Evolutionary conservation across 1,140 invertebrate species (phyloP), one percentile per base, ranked within the genome.

Genomic region (Eulimnadia texana): DNA sequence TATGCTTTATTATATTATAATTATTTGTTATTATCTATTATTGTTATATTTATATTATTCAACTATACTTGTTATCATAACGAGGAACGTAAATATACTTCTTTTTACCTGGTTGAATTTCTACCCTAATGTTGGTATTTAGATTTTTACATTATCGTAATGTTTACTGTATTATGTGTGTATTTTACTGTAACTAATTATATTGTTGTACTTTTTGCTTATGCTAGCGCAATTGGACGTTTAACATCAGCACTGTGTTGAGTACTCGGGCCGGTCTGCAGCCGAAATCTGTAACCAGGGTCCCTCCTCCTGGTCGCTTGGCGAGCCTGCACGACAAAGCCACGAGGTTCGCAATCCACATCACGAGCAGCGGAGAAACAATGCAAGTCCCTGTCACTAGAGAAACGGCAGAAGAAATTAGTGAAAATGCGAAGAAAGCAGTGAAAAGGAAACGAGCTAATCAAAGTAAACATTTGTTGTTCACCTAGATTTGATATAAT

Each of bases 381-480:
- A 16, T 42, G 6, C 6, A 42, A 42, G 33, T 42, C 6, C 33
- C 33, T 66, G 23, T 58, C 66, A 57, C 56, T 65, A 3, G 66
- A 67, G 2, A 65, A 69, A 3, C 69, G 70, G 28, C 58, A 65
- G 0, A 58, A 70, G 19, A 58, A 64, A n/a, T n/a, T n/a, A n/a
- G 2, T 57, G 64, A 1, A 65, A 65, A 2, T 75, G 0, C 67
- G 70, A 1, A 69, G 70, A 49, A 70, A 76, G 0, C 13, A 72
- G 27, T 72, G 9, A 74, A 22, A 55, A 33, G n/a, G 63, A 66
- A 53, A 68, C 65, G n/a, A 62, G 25, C 11, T 20, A 52, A n/a
- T n/a, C n/a, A n/a, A n/a, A n/a, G n/a, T n/a, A n/a, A n/a, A n/a
- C n/a, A n/a, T n/a, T n/a, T n/a, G n/a, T n/a, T n/a, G n/a, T n/a